Conservation (phyloP, 2,888 invertebrate genomes). For the Plebejus melissa region DNA sequence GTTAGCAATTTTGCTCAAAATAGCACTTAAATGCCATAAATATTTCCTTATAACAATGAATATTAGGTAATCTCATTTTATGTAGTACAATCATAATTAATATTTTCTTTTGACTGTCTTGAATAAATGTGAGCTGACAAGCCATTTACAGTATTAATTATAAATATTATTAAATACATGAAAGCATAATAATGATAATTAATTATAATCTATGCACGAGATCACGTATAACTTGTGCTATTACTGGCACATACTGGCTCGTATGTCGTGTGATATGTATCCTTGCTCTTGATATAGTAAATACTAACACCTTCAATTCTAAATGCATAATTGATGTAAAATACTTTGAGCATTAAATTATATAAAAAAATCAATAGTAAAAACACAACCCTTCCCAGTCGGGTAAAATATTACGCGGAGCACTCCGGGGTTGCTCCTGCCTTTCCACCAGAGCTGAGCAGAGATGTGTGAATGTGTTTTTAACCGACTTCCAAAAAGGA, state of each 20-base stretch:
- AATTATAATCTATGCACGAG: neutral
- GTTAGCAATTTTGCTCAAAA: too few relatives aligned
- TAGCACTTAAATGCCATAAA: too few relatives aligned
- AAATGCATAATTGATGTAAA: neutral
- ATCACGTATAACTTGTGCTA: neutral
- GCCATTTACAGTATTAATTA: neutral
- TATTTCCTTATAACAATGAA: too few relatives aligned
- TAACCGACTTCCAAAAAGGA: too few relatives aligned
- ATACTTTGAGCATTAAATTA: neutral
- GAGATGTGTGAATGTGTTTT: too few relatives aligned
- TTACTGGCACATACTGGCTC: neutral
- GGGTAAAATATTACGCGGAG: too few relatives aligned
- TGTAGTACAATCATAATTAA: too few relatives aligned
- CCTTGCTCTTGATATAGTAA: slow-evolving; percentile 22
- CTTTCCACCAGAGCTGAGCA: too few relatives aligned
- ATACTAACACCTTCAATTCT: slow-evolving; percentile 9
- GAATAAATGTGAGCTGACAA: neutral
- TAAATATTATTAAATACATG: neutral
- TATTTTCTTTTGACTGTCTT: neutral
- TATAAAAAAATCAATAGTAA: too few relatives aligned
- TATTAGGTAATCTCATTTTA: too few relatives aligned
- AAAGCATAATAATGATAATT: neutral
- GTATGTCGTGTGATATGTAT: slow-evolving; percentile 1
- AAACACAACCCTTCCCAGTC: too few relatives aligned
- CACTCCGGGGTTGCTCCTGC: too few relatives aligned